These are phyloP conservation scores for Thelaira solivaga DNA, from an alignment of 2,888 invertebrate genomes.

Conservation along the genomic window DNA sequence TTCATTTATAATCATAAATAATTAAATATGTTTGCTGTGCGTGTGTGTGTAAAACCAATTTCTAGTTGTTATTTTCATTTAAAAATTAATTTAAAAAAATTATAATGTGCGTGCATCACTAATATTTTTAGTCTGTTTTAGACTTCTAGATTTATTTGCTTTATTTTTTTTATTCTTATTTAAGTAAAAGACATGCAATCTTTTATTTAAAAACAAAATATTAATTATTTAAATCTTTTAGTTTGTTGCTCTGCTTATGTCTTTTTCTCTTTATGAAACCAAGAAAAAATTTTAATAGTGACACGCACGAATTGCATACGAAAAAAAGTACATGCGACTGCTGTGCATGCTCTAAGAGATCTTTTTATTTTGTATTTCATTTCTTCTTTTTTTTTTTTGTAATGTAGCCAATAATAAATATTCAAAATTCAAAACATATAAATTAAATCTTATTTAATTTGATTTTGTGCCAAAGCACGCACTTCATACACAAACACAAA, in stretches of 20 bases:
- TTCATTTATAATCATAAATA: constrained; percentile 7
- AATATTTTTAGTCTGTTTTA: constrained; percentile 2
- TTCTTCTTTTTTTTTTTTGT: background rate
- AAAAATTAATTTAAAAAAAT: constrained; percentile 7
- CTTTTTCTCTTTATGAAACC: background rate
- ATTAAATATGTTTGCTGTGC: background rate
- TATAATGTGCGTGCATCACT: constrained; percentile 23
- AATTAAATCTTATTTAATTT: constrained; percentile 52
- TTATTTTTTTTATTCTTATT: constrained; percentile 1
- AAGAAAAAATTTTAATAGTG: constrained; percentile 7
- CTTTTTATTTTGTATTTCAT: background rate
- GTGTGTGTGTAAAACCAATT: background rate
- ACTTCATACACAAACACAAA: constrained; percentile 43
- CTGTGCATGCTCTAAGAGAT: constrained; percentile 30
- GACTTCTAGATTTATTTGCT: background rate
- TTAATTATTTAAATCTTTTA: constrained; percentile 36
- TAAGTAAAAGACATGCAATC: constrained; percentile 50
- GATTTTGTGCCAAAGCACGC: constrained; percentile 58
- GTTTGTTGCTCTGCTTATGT: background rate
- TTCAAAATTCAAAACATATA: constrained; percentile 44
- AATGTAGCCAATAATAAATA: constrained; percentile 42
- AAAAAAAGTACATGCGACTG: constrained; percentile 7
- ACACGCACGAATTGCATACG: constrained; percentile 12
- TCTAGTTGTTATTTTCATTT: constrained; percentile 3
- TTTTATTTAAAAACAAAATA: constrained; percentile 47